Base-by-base conservation (phyloP, 2,113 vertebrate genomes). In the Vulpes ferrilata region DNA sequence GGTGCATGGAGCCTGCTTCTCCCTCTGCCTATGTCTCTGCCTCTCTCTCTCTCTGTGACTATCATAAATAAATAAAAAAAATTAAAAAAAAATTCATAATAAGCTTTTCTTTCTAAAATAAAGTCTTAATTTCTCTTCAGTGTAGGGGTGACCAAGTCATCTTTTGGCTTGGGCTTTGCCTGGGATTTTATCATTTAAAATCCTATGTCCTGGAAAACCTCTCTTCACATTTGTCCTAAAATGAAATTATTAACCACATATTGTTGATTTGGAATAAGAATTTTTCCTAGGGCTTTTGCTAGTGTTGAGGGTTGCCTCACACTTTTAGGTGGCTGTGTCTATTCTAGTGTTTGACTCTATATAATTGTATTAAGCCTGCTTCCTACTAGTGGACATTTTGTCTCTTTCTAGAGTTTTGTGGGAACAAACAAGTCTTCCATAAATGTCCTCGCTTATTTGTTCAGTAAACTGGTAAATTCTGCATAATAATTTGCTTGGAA, bases 401-500 rank as follows among this genome's bases (percentile, higher is more conserved):
- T 79, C 82, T 88, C 69, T 88, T 90, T 57, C 95, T 92, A 93
- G 15, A 59, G 51, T 95, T 97, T 85, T 65, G 35, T 82, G 60
- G 43, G 71, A 82, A 90, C 69, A 95, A 97, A 73, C 55, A 97
- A 82, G 55, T 15, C 73, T 62, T 32, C 57, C 65, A 30, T 59
- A 82, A 94, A 95, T 43, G 73, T 80, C 65, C 55, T 60, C 92
- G 87, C 95, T 95, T 93, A 87, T 93, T 79, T 93, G 30, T 87
- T 95, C 88, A 78, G 65, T 91, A 94, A 97, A 96, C 79, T 79
- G 89, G 60, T 38, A 85, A 90, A 53, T 67, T 90, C 53, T 60
- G 12, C 30, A 27, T 79, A n/a, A 90, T 90, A 76, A 89, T 91
- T 96, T 96, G 82, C 94, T 98, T 95, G 78, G 92, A 92, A 97